Conservation (phyloP, 2,113 vertebrate genomes). For the Amblyopsis rosae region DNA sequence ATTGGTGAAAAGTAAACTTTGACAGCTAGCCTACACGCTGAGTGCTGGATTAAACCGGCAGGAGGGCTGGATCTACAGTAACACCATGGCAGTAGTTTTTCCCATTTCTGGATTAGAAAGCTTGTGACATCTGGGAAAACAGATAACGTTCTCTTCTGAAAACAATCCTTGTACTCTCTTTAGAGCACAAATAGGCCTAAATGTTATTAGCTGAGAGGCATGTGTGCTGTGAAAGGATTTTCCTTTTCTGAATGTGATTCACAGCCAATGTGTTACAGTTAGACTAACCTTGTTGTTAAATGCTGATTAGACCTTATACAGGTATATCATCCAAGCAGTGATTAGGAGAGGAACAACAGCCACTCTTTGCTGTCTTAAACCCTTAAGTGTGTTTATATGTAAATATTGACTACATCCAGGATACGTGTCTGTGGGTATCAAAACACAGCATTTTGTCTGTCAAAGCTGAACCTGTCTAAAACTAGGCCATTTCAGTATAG, state of each 20-base stretch:
- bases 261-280: slow-evolving; percentile 22
- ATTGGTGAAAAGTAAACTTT: no score
- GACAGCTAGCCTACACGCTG: no score
- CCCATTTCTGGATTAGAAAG: no score
- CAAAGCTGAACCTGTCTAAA: background rate
- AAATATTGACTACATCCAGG: slow-evolving; percentile 19
- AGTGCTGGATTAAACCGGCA: no score
- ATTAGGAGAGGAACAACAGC: slow-evolving; percentile 31
- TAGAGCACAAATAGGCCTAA: slow-evolving; percentile 26
- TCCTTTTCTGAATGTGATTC: slow-evolving; percentile 34
- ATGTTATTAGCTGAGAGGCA: slow-evolving; percentile 3
- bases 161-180: slow-evolving; percentile 24
- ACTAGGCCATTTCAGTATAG: background rate
- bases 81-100: no score
- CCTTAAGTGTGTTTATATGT: slow-evolving; percentile 17
- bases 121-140: slow-evolving; percentile 22
- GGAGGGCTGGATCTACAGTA: no score
- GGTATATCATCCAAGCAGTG: slow-evolving; percentile 16
- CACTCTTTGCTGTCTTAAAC: slow-evolving; percentile 30
- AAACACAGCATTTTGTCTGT: slow-evolving; percentile 17
- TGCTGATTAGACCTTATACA: slow-evolving; percentile 17
- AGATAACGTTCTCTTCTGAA: slow-evolving; percentile 36
- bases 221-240: slow-evolving; percentile 36
- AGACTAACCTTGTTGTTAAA: slow-evolving; percentile 40
- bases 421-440: slow-evolving; percentile 7